Evolutionary conservation across 2,888 invertebrate species (phyloP), one percentile per base, ranked within the genome.

Genomic region (Cecidostiba fungosa): DNA sequence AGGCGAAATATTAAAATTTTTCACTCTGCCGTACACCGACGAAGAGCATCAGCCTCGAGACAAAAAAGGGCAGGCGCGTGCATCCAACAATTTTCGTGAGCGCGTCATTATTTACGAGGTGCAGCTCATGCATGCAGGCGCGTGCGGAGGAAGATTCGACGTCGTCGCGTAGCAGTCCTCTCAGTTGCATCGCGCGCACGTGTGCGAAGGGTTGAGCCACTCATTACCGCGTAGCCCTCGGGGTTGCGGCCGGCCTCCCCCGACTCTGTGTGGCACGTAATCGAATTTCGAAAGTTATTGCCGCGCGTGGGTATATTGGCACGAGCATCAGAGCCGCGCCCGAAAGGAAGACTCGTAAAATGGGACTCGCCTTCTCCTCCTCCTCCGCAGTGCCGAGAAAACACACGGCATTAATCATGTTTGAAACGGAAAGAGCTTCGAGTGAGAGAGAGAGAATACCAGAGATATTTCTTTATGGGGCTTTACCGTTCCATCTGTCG

Each of bases 201-300:
- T 66, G 73, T 36, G 77, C 90, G 77, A 90, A 90, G 91, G 90
- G 92, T 90, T 90, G 91, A 91, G 89, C 87, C 90, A 89, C 90
- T 91, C 89, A 92, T 92, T 92, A 91, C 91, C 54, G 83, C 32
- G 62, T 36, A 82, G 77, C 85, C 89, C 86, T 85, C 87, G 87
- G 88, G 89, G 89, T 82, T 87, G 82, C 85, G 86, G 88, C 88
- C 89, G 88, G 88, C 88, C 89, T 89, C 89, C 89, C 89, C 89
- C 87, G 79, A 80, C 74, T 76, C 79, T 85, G 84, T 87, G 88
- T 88, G 88, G 87, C 90, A 89, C 89, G 89, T 92, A 92, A 92
- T 92, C 91, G 91, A 92, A 92, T 92, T 92, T 90, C 88, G 86
- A 91, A 89, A 92, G 91, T 92, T 92, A 92, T 91, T 90, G 91